Conservation (phyloP, 2,113 vertebrate genomes). For the Xenotilapia leptura region DNA sequence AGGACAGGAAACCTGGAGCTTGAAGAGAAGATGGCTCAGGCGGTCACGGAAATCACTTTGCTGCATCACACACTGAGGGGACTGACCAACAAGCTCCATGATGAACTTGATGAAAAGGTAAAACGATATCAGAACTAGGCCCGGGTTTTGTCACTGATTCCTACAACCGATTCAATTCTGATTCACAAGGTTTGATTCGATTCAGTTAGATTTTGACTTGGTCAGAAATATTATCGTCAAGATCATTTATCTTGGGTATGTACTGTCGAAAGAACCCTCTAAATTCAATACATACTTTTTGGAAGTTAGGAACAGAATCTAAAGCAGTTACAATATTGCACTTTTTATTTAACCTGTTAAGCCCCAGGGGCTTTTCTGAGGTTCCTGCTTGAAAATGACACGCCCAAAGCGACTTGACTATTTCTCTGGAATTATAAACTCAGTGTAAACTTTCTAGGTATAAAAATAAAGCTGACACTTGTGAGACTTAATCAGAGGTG, state of each 20-base stretch:
- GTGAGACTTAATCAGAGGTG: neutral
- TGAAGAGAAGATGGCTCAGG: slow-evolving; percentile 53
- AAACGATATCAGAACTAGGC: neutral
- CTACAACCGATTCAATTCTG: neutral
- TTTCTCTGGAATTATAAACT: neutral
- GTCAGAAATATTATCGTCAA: neutral
- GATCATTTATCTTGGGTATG: neutral
- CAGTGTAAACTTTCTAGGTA: neutral
- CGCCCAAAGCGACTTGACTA: neutral
- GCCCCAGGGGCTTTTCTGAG: neutral
- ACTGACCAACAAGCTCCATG: slow-evolving; percentile 41
- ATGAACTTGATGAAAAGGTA: slow-evolving; percentile 48
- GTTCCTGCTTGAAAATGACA: neutral
- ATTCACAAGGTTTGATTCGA: neutral
- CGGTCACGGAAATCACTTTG: slow-evolving; percentile 51
- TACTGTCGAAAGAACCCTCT: neutral
- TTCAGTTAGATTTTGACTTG: neutral
- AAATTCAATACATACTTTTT: neutral
- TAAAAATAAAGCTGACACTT: neutral
- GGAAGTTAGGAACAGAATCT: neutral
- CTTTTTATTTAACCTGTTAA: neutral
- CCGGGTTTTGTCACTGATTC: neutral
- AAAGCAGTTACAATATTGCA: neutral
- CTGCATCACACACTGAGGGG: slow-evolving; percentile 61
- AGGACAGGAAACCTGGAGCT: slow-evolving; percentile 41